Evolutionary conservation across 30 jellyfish, hydroid and myxozoan species (phyloP).

Genomic region (Pelagia noctiluca): DNA sequence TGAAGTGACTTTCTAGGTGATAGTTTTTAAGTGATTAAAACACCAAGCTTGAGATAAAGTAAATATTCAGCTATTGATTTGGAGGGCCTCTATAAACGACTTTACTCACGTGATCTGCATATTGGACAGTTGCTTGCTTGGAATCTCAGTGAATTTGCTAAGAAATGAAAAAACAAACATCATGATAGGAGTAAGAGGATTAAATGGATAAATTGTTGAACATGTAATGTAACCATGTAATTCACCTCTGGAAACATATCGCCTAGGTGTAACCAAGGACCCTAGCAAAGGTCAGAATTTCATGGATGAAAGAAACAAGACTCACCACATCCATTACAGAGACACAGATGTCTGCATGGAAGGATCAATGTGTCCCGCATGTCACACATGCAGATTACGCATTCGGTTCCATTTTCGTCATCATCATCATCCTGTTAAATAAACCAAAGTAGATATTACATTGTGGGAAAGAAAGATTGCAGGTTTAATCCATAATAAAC

Average conservation of each 20-base stretch:
- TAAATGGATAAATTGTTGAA: too few species aligned
- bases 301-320: neutral
- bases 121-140: conserved; percentile 98
- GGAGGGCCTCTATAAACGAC: neutral
- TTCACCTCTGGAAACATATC: too few species aligned
- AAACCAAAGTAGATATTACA: neutral
- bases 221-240: too few species aligned
- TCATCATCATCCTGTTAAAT: conserved; percentile 75
- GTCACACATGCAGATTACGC: conserved; percentile 98
- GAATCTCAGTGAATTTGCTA: conserved; percentile 89
- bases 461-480: neutral
- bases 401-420: conserved; percentile 87
- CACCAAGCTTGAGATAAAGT: neutral
- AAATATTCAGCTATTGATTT: neutral
- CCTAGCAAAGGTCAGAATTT: neutral
- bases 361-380: conserved; percentile 91
- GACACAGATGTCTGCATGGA: conserved; percentile 99
- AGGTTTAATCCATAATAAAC: neutral
- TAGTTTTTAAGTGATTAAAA: neutral
- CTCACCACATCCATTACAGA: conserved; percentile 97
- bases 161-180: conserved; percentile 20
- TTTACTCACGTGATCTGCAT: conserved; percentile 94
- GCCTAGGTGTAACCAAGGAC: neutral
- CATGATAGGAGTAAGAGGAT: too few species aligned
- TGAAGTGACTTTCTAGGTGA: neutral